phyloP scores from a whole-genome alignment of 2,888 invertebrate species.

The Oligia latruncula region DNA sequence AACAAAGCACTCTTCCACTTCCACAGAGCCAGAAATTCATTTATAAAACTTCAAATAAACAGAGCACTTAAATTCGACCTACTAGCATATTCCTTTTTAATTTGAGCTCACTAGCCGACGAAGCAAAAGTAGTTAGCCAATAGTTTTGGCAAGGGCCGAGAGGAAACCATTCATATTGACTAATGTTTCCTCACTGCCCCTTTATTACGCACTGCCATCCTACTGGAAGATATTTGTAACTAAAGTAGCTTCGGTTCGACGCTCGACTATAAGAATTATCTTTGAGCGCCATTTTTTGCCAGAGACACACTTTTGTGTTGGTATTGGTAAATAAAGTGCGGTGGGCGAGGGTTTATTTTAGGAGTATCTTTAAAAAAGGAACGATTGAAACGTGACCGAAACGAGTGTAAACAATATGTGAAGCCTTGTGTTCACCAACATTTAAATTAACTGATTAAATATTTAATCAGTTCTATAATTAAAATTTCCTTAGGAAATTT shows the following conservation, averaged over 20 bases:
- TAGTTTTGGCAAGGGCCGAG: slow-evolving; percentile 80
- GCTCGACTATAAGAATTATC: slow-evolving; percentile 73
- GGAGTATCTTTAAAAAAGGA: not conserved
- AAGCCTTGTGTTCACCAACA: not conserved
- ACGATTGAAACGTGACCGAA: not conserved
- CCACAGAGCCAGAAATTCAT: not conserved
- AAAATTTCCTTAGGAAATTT: too few species aligned
- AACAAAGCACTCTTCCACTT: not conserved
- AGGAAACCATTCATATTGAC: slow-evolving; percentile 86
- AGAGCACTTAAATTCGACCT: slow-evolving; percentile 51
- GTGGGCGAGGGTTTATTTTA: slow-evolving; percentile 14
- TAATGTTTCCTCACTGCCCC: slow-evolving; percentile 83
- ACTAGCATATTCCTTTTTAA: slow-evolving; percentile 71
- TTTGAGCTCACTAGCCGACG: slow-evolving; percentile 72
- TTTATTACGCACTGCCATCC: slow-evolving; percentile 78
- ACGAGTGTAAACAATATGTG: not conserved
- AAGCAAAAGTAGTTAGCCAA: slow-evolving; percentile 78
- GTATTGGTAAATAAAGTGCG: slow-evolving; percentile 52
- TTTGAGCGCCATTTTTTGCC: slow-evolving; percentile 60
- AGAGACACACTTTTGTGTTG: slow-evolving; percentile 40
- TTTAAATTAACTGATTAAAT: too few species aligned
- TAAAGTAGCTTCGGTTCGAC: slow-evolving; percentile 75
- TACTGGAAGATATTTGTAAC: slow-evolving; percentile 78
- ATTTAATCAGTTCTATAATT: too few species aligned
- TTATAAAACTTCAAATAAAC: slow-evolving; percentile 44